Evolutionary conservation across 1,140 invertebrate species (phyloP), one percentile per base, ranked within the genome.

Genomic region (Nixonia krombeini): DNA sequence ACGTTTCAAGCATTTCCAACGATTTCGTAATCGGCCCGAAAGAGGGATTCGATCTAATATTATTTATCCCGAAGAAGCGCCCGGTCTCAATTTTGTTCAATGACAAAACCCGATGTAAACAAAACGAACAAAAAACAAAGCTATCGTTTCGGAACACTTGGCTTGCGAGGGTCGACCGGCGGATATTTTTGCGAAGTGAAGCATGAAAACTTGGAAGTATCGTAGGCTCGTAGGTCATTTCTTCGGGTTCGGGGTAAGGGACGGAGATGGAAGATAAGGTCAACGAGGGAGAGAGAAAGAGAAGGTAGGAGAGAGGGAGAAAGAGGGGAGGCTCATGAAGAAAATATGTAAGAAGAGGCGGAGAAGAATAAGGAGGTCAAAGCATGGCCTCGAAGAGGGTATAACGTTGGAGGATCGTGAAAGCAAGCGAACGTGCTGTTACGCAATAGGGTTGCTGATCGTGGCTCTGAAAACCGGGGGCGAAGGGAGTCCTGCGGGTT

Each of bases 371-470:
- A 70, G 59, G 42, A 68, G 58, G 64, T 53, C 64, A 55, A 47
- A 58, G 40, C 47, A 21, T 38, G 55, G 25, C 56, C 49, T 49
- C 15, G 41, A 55, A 33, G 17, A 42, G 35, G 50, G 49, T 50
- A 51, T 62, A 56, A 62, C 51, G 58, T 38, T 42, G 53, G 25
- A 62, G 58, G 55, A 63, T 21, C 42, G 52, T 62, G 28, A 45
- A 59, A 68, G 46, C 21, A 57, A 64, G 56, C 51, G 47, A 65
- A 51, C 44, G 42, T 59, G 59, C 64, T 70, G 70, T 70, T 73
- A 72, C 59, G 77, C 70, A 61, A 57, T 61, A 76, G 76, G 79
- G 73, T 77, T 66, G 74, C 76, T 80, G 78, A 78, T 80, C 75
- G 72, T 62, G 65, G 50, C 62, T 57, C 61, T 67, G 58, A 55